Evolutionary conservation across 2,888 invertebrate genomes (phyloP).

Genomic region (Ichneumoninae sp.): DNA sequence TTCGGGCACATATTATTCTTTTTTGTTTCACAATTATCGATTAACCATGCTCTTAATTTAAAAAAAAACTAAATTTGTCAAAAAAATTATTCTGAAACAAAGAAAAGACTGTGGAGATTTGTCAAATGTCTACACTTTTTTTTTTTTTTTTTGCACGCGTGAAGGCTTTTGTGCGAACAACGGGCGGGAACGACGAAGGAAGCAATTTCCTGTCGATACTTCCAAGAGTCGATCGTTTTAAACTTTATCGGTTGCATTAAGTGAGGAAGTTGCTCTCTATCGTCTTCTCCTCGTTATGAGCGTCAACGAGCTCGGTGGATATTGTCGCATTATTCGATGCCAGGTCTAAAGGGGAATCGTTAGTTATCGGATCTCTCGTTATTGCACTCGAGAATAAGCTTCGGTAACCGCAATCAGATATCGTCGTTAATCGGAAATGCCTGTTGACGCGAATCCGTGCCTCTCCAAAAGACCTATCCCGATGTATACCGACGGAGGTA

Average conservation of each 20-base stretch:
- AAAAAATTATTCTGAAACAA: too few species aligned
- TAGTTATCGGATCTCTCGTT: conserved; percentile 51
- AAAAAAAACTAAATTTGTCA: too few species aligned
- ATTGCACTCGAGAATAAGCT: conserved; percentile 28
- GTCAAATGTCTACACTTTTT: too few species aligned
- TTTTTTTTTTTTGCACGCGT: too few species aligned
- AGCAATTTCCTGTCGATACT: conserved; percentile 33
- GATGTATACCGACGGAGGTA: background rate
- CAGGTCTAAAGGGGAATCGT: conserved; percentile 42
- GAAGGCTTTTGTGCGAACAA: background rate
- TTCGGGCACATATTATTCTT: too few species aligned
- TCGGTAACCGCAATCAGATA: conserved; percentile 1
- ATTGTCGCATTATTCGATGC: conserved; percentile 50
- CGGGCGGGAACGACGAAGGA: conserved; percentile 29
- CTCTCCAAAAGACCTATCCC: conserved; percentile 3
- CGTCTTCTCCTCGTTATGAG: conserved; percentile 12
- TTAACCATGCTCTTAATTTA: too few species aligned
- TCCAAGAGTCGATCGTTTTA: conserved; percentile 23
- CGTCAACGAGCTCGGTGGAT: conserved; percentile 56
- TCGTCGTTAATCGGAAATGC: conserved; percentile 37
- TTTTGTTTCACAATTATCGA: too few species aligned
- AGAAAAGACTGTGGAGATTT: too few species aligned
- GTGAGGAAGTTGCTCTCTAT: background rate
- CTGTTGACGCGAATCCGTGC: conserved; percentile 25
- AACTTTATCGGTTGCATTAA: conserved; percentile 58